These are phyloP conservation scores for Paramormyrops kingsleyae DNA, from an alignment of 2,113 vertebrate genomes.

Conservation along the genomic window DNA sequence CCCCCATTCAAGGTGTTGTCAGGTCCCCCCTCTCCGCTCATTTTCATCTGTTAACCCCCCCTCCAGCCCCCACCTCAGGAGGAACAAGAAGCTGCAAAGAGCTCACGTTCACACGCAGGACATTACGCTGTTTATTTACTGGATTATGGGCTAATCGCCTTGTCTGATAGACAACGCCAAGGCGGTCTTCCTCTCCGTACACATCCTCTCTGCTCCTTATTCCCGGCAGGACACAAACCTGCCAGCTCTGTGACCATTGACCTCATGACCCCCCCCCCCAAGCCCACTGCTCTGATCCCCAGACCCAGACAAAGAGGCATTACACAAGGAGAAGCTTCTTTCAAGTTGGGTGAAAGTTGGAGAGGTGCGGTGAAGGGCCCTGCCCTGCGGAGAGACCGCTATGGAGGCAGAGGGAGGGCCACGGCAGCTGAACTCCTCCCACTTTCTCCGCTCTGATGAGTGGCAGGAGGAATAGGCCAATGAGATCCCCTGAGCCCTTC, in stretches of 20 bases:
- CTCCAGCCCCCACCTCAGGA: neutral
- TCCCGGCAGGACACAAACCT: neutral
- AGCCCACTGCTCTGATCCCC: neutral
- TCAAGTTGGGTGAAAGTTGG: neutral
- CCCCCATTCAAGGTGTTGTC: conserved; percentile 39
- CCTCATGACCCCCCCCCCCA: neutral
- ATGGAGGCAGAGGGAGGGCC: neutral
- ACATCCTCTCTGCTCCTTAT: neutral
- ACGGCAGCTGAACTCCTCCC: neutral
- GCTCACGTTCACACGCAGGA: neutral
- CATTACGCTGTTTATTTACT: neutral
- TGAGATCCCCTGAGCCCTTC: neutral
- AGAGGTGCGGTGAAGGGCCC: neutral
- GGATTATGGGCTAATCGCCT: neutral
- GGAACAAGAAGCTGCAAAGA: neutral
- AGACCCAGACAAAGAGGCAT: neutral
- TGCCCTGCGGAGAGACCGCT: neutral
- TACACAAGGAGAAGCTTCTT: neutral
- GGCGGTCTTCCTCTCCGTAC: neutral
- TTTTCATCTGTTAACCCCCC: conserved; percentile 29
- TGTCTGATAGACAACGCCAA: neutral
- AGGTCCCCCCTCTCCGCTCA: conserved; percentile 32
- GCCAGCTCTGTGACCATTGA: neutral
- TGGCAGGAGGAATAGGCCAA: neutral
- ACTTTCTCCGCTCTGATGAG: neutral